These are phyloP conservation scores for Elanoides forficatus DNA, from an alignment of 2,113 vertebrate genomes.

Conservation along the genomic window DNA sequence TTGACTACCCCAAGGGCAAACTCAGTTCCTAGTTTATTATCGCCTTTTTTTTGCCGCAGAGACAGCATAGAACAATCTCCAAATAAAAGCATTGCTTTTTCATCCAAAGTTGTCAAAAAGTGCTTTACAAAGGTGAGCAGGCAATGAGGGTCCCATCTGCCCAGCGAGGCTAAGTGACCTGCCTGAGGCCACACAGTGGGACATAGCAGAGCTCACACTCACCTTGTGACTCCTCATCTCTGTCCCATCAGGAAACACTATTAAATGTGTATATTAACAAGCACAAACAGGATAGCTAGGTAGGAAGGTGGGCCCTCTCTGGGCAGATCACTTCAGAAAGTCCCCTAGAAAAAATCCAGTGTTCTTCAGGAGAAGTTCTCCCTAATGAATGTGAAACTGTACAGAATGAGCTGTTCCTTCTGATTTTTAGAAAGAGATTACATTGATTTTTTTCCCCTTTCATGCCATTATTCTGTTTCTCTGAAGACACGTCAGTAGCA, in stretches of 20 bases:
- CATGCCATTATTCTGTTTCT: neutral
- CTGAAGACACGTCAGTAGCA: neutral
- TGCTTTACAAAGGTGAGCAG: neutral
- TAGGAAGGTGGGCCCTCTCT: neutral
- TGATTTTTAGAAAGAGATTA: neutral
- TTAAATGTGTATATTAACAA: neutral
- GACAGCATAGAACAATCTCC: neutral
- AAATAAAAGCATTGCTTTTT: neutral
- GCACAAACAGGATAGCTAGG: neutral
- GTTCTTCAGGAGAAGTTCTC: neutral
- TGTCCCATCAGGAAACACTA: neutral
- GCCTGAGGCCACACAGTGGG: neutral
- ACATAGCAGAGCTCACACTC: neutral
- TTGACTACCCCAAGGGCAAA: conserved; percentile 33
- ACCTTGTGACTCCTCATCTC: neutral
- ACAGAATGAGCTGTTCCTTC: neutral
- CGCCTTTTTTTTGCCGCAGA: neutral
- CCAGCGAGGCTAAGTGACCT: neutral
- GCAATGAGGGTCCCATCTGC: neutral
- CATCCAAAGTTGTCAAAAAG: neutral
- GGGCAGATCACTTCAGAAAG: neutral
- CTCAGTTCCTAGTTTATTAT: conserved; percentile 13
- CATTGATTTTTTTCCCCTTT: neutral
- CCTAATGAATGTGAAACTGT: neutral
- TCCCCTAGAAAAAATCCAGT: neutral